Percentiles rank a stretch among this genome's conserved stretches.
phyloP scores from a whole-genome alignment of 2,888 invertebrate species.

The Coelinius sp. region DNA sequence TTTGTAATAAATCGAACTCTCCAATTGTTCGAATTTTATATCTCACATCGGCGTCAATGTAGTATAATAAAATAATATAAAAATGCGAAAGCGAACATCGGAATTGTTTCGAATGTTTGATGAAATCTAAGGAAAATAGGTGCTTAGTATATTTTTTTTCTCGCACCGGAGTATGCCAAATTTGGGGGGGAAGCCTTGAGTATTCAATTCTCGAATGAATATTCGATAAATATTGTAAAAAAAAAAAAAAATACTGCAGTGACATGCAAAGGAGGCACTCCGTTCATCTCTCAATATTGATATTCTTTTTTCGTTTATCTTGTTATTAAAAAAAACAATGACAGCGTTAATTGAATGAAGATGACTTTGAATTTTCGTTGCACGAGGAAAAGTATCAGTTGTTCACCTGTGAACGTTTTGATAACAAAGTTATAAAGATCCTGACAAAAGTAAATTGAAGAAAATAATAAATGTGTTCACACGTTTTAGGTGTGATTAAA shows the following conservation, averaged over 20 bases:
- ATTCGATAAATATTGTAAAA: neutral
- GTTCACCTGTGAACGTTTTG: neutral
- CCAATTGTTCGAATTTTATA: slow-evolving; percentile 20
- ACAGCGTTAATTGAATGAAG: neutral
- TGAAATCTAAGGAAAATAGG: neutral
- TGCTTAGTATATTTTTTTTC: slow-evolving; percentile 22
- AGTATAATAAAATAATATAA: neutral
- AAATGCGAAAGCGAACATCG: neutral
- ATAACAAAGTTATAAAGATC: slow-evolving; percentile 1
- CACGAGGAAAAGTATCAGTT: neutral
- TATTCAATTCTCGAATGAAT: neutral
- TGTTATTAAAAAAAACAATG: neutral
- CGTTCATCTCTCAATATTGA: neutral
- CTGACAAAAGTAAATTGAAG: neutral
- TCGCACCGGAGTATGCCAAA: slow-evolving; percentile 1
- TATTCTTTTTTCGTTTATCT: neutral
- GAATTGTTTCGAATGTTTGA: neutral
- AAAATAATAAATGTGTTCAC: neutral
- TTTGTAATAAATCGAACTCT: slow-evolving; percentile 17
- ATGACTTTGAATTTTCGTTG: neutral
- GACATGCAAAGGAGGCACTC: neutral
- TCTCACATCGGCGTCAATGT: slow-evolving; percentile 6
- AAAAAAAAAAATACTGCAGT: neutral
- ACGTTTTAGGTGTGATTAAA: neutral
- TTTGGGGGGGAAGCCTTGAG: neutral